These are phyloP conservation scores for Rhodeus uyekii DNA, from an alignment of 2,797 vertebrate species.

Conservation along the genomic window DNA sequence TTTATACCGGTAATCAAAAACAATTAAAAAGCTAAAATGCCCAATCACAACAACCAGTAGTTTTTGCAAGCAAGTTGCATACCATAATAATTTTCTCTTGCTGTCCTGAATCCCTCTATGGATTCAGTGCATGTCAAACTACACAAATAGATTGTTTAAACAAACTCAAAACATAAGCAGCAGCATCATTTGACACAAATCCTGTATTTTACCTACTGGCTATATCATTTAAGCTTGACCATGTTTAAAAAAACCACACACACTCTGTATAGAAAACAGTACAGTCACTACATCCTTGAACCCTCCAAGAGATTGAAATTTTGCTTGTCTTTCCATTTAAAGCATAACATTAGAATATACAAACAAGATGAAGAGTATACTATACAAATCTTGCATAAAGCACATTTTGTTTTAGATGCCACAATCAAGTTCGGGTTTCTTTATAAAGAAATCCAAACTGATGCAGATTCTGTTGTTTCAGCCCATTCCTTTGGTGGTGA, in stretches of 20 bases:
- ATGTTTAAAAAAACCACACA: constrained; percentile 21
- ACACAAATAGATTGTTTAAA: not conserved
- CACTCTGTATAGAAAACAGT: not conserved
- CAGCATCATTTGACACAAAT: not conserved
- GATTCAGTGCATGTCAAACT: not conserved
- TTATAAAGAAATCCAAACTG: constrained; percentile 51
- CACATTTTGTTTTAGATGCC: not conserved
- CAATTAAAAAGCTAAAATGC: constrained; percentile 27
- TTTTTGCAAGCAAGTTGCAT: not conserved
- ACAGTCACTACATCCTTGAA: not conserved
- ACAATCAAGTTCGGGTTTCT: constrained; percentile 31
- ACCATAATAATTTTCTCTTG: not conserved
- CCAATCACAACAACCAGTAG: not conserved
- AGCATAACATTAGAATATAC: not conserved
- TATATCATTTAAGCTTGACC: not conserved
- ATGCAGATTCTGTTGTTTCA: not conserved
- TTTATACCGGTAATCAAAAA: constrained; percentile 2
- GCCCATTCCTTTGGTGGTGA: constrained; percentile 42
- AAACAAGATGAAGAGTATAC: not conserved
- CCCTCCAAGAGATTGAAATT: constrained; percentile 16
- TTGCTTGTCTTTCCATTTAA: not conserved
- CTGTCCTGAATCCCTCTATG: not conserved
- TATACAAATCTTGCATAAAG: constrained; percentile 13
- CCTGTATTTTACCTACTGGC: constrained; percentile 3
- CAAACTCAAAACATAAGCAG: not conserved